phyloP scores from a whole-genome alignment of 2,797 vertebrate genomes.

The Micromesistius poutassou region DNA sequence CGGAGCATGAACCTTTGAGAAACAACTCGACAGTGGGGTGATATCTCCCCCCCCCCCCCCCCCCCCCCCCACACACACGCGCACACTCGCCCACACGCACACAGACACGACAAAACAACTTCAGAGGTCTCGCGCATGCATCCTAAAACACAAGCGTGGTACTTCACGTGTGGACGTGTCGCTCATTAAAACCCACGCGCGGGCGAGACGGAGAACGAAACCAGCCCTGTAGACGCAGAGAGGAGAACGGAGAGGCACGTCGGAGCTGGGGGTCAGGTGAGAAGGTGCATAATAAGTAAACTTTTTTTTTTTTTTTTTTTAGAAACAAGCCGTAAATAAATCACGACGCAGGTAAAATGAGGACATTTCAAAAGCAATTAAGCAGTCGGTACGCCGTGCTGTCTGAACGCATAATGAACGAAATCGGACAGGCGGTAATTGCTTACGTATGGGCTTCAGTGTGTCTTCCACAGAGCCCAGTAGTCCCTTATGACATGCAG shows the following conservation, averaged over 20 bases:
- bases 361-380: neutral
- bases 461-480: slow-evolving; percentile 45
- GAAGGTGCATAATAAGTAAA: neutral
- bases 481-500: slow-evolving; percentile 59
- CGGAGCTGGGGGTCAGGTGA: neutral
- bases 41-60: no score
- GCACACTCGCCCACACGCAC: slow-evolving; percentile 14
- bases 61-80: no score
- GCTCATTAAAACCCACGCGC: slow-evolving; percentile 1
- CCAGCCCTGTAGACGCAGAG: neutral
- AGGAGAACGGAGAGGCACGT: neutral
- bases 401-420: neutral
- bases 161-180: slow-evolving; percentile 20
- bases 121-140: slow-evolving; percentile 27
- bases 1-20: slow-evolving; percentile 28
- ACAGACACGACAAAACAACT: slow-evolving; percentile 31
- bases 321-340: neutral
- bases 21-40: slow-evolving; percentile 25
- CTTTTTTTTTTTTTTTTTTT: no score
- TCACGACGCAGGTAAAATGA: neutral
- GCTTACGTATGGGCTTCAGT: slow-evolving; percentile 42
- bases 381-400: neutral
- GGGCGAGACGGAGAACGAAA: neutral
- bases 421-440: slow-evolving; percentile 48
- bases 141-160: slow-evolving; percentile 27